Base-by-base conservation (phyloP, 2,113 vertebrate genomes). In the Syngnathus typhle region DNA sequence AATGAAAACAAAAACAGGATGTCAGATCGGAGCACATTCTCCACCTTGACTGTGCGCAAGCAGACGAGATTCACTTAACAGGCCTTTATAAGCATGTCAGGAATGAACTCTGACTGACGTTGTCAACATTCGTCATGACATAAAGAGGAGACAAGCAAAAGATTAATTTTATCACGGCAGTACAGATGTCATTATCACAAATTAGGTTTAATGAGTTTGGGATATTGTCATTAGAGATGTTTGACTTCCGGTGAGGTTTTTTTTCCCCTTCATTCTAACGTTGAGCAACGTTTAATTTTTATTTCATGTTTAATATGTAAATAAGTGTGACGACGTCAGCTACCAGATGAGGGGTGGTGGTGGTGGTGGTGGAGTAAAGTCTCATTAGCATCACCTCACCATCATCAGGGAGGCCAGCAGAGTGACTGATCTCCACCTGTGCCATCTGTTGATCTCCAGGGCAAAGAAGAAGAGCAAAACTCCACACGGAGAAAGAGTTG, bases 1-100 rank as follows among this genome's bases (percentile, higher is more conserved):
- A 87, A 75, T 80, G 77, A 87, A 84, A 89, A 88, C 80, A 86
- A 91, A 88, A 89, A 90, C 89, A 91, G 87, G 89, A 90, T 79
- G 76, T 61, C 62, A 72, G 66, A 71, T 86, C 84, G 75, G 80
- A 80, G 65, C 68, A 60, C 83, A 80, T 76, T 74, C 77, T 73
- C 69, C 75, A 74, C 62, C 49, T 65, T 27, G 46, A 68, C 59
- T 21, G 9, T 71, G 52, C 67, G 70, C 64, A 68, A 43, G 47
- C 37, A 65, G 71, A 72, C 54, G 66, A 41, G 68, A 66, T 60
- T 62, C 64, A 71, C 62, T 18, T 52, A 51, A 60, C n/a, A 67
- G 72, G 49, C 7, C 6, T 55, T 19, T 69, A 58, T 3, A 38
- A 71, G 72, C 60, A 67, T 70, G 67, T 68, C 23, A 49, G 70